Conservation (phyloP, 1,140 invertebrate species). For the Bombus balteatus region DNA sequence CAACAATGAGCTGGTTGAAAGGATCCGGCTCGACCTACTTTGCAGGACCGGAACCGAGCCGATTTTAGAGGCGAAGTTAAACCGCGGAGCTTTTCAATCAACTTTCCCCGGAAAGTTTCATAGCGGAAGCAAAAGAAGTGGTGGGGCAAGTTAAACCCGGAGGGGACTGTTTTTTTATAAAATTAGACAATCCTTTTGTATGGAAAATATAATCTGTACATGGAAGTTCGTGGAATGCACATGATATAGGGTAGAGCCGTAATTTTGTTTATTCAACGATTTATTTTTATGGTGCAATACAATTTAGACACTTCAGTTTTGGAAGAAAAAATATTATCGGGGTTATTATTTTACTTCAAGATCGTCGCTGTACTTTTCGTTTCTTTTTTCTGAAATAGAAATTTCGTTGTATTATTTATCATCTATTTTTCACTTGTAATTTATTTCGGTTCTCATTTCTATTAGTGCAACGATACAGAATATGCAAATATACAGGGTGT, state of each 20-base stretch:
- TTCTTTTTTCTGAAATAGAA: neutral
- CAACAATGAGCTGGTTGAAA: constrained; percentile 39
- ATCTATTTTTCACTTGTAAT: too few relatives aligned
- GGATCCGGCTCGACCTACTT: constrained; percentile 39
- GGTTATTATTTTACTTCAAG: neutral
- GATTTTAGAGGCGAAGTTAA: constrained; percentile 41
- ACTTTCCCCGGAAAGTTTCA: constrained; percentile 38
- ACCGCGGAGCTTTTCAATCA: constrained; percentile 42
- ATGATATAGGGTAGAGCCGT: accelerated
- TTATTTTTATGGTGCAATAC: neutral
- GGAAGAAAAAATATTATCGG: neutral
- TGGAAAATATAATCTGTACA: neutral
- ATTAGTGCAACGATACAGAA: too few relatives aligned
- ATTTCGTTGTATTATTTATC: neutral
- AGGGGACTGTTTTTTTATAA: constrained; percentile 5
- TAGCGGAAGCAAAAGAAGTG: neutral
- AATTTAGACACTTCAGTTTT: neutral
- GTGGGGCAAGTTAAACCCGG: neutral
- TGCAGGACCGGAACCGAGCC: neutral
- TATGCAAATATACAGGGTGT: too few relatives aligned
- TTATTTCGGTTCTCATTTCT: too few relatives aligned
- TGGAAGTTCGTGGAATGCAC: neutral
- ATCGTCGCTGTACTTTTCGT: neutral
- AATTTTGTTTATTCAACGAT: neutral
- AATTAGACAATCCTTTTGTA: neutral